Evolutionary conservation across 2,888 invertebrate genomes (phyloP).

Genomic region (Eupeodes luniger): DNA sequence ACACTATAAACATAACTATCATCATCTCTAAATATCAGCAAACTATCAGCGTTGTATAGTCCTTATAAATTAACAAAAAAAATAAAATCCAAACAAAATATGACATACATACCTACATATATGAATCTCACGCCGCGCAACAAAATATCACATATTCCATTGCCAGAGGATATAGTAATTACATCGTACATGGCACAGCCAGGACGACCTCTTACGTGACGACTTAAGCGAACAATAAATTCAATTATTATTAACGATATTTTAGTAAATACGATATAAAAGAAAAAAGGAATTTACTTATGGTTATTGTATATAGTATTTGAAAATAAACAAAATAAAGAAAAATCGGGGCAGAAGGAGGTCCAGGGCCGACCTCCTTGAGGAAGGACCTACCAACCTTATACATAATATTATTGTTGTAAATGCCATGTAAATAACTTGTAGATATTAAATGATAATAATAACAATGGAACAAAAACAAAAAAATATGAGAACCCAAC

Average conservation of each 20-base stretch:
- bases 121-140: slow-evolving; percentile 52
- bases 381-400: slow-evolving; percentile 72
- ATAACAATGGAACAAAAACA: slow-evolving; percentile 71
- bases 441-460: slow-evolving; percentile 73
- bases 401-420: slow-evolving; percentile 66
- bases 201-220: slow-evolving; percentile 50
- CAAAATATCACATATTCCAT: slow-evolving; percentile 66
- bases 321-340: slow-evolving; percentile 19
- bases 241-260: slow-evolving; percentile 78
- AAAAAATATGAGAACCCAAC: slow-evolving; percentile 70
- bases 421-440: slow-evolving; percentile 76
- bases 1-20: slow-evolving; percentile 67
- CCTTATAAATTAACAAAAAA: slow-evolving; percentile 54
- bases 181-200: slow-evolving; percentile 22
- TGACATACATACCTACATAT: slow-evolving; percentile 16
- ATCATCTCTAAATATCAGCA: slow-evolving; percentile 65
- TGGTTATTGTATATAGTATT: slow-evolving; percentile 70
- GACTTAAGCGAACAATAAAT: slow-evolving; percentile 78
- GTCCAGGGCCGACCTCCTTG: slow-evolving; percentile 58
- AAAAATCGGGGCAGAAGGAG: slow-evolving; percentile 31
- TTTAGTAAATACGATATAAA: slow-evolving; percentile 78
- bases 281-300: slow-evolving; percentile 62
- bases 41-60: slow-evolving; percentile 72
- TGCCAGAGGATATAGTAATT: slow-evolving; percentile 33
- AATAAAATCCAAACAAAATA: slow-evolving; percentile 48